A percentile compares a stretch with the other conserved stretches of the same genome.
Conservation (phyloP, 2,113 vertebrate species). For the Setophaga petechia region DNA sequence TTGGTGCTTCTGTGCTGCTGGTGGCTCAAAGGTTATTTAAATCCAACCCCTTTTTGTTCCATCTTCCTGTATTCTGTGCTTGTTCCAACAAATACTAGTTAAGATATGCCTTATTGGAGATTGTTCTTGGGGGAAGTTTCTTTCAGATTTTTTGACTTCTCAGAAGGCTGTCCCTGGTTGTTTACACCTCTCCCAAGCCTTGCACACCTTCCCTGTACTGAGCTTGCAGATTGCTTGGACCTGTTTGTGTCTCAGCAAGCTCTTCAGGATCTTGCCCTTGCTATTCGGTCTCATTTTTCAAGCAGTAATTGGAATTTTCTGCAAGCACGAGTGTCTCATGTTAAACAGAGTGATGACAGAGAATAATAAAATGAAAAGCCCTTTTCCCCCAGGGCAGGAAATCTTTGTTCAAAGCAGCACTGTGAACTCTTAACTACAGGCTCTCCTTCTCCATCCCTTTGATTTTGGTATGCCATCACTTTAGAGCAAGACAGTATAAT, state of each 20-base stretch:
- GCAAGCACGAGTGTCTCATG: not conserved
- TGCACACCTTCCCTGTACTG: not conserved
- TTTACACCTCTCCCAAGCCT: not conserved
- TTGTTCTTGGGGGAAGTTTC: not conserved
- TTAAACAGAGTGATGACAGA: constrained; percentile 24
- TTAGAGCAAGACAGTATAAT: not conserved
- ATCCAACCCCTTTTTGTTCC: not conserved
- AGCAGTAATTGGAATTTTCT: constrained; percentile 38
- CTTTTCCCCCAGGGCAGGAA: constrained; percentile 21
- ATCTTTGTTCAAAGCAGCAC: constrained; percentile 17
- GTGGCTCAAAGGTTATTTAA: not conserved
- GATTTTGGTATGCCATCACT: constrained; percentile 3
- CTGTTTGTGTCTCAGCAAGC: not conserved
- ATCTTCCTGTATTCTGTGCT: not conserved
- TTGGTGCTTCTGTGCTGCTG: not conserved
- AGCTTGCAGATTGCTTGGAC: not conserved
- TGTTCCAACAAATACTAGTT: not conserved
- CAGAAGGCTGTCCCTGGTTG: not conserved
- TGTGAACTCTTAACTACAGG: not conserved
- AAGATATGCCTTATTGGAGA: not conserved
- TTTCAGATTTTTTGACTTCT: not conserved
- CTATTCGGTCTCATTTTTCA: not conserved
- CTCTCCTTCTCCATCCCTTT: constrained; percentile 1
- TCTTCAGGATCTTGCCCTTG: not conserved
- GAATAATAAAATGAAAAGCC: constrained; percentile 17